A percentile compares a stretch with the other conserved stretches of the same genome.
phyloP scores from a whole-genome alignment of 1,140 invertebrate genomes.

The Drosophila pseudoobscura region DNA sequence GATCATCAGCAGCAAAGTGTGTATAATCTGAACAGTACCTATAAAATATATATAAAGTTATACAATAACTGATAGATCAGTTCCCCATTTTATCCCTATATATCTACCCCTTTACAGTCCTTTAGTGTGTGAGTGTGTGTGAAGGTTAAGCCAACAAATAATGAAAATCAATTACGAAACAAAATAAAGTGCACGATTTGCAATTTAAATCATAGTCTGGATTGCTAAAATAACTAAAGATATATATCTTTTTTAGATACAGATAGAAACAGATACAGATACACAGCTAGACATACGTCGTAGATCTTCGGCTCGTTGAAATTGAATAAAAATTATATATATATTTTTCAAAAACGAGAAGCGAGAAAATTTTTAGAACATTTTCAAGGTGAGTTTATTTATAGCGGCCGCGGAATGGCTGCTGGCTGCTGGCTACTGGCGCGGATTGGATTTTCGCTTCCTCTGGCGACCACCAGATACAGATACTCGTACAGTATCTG shows the following conservation, averaged over 20 bases:
- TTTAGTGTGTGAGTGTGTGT: constrained; percentile 46
- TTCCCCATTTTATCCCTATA: constrained; percentile 11
- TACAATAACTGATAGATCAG: constrained; percentile 39
- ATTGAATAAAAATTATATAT: constrained; percentile 67
- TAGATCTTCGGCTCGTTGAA: constrained; percentile 50
- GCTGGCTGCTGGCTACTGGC: constrained; percentile 11
- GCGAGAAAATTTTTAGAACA: constrained; percentile 72
- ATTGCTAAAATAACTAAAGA: constrained; percentile 31
- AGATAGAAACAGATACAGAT: constrained; percentile 37
- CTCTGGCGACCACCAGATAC: constrained; percentile 24
- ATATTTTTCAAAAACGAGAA: constrained; percentile 24
- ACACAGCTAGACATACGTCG: constrained; percentile 24
- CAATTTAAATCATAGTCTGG: constrained; percentile 59
- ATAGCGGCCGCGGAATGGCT: constrained; percentile 76
- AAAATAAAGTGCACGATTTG: constrained; percentile 26
- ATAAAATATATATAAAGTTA: constrained; percentile 18
- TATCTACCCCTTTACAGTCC: constrained; percentile 6
- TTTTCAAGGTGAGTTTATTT: constrained; percentile 84
- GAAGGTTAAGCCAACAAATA: constrained; percentile 51
- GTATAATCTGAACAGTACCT: neutral
- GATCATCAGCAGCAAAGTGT: constrained; percentile 27
- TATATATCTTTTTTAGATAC: constrained; percentile 47
- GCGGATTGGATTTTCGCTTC: constrained; percentile 70
- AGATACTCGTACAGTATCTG: constrained; percentile 42
- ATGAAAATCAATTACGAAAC: constrained; percentile 29